Evolutionary conservation across 2,113 vertebrate genomes (phyloP).

Genomic region (Thymallus thymallus): DNA sequence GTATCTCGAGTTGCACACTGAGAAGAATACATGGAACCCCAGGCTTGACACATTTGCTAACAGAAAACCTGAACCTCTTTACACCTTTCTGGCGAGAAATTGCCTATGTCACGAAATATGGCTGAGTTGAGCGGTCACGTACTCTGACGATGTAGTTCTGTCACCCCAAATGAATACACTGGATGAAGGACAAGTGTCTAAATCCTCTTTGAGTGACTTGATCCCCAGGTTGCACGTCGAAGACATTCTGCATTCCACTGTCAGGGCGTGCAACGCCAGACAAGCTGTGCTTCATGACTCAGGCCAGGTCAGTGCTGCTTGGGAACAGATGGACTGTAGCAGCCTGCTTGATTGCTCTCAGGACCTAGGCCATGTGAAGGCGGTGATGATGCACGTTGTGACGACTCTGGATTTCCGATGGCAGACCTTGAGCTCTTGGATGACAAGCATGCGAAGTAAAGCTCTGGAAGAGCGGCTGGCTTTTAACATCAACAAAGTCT

Average conservation of each 20-base stretch:
- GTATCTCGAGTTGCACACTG: no score
- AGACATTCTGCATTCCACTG: background rate
- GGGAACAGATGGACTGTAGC: background rate
- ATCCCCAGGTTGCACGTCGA: background rate
- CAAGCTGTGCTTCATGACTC: background rate
- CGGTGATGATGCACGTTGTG: background rate
- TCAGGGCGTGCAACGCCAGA: background rate
- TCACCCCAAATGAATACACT: background rate
- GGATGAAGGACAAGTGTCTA: background rate
- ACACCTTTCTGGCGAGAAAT: background rate
- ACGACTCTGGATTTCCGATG: background rate
- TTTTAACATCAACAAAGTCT: background rate
- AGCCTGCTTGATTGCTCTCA: background rate
- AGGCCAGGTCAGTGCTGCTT: no score
- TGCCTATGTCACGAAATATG: background rate
- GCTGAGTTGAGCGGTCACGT: no score
- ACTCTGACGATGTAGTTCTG: background rate
- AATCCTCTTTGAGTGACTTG: background rate
- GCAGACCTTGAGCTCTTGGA: no score
- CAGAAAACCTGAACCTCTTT: constrained; percentile 11
- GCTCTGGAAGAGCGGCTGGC: background rate
- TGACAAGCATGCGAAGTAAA: background rate
- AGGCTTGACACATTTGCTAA: no score
- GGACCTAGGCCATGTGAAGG: background rate
- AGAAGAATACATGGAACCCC: no score